Evolutionary conservation across 2,113 vertebrate genomes (phyloP).

Genomic region (Pipra filicauda): DNA sequence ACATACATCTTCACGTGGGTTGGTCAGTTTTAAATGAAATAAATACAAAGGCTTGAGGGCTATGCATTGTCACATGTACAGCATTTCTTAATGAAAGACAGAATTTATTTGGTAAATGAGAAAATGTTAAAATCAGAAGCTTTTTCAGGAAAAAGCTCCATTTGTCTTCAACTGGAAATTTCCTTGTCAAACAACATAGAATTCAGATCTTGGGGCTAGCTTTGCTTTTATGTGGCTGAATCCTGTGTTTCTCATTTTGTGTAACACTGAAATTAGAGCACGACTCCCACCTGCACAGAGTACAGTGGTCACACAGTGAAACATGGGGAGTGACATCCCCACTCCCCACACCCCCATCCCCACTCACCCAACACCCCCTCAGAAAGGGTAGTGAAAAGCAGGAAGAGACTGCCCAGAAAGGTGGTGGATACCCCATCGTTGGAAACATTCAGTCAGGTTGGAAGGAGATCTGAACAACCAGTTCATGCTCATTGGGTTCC

Average conservation of each 20-base stretch:
- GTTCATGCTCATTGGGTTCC: background rate
- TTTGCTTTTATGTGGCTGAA: background rate
- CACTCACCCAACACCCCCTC: background rate
- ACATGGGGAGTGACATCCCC: fast-evolving
- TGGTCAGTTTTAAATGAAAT: background rate
- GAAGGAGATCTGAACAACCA: fast-evolving
- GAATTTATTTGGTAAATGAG: background rate
- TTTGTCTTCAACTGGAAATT: background rate
- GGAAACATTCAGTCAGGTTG: background rate
- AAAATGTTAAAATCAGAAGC: background rate
- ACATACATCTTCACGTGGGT: background rate
- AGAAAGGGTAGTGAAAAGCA: background rate
- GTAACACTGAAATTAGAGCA: background rate
- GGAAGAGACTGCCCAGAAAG: background rate
- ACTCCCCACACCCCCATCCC: background rate
- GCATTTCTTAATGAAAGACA: background rate
- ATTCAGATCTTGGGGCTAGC: background rate
- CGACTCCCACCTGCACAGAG: background rate
- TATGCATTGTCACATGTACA: background rate
- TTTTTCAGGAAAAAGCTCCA: background rate
- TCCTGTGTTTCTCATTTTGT: background rate
- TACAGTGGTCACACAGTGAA: background rate
- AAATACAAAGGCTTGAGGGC: background rate
- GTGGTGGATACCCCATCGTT: fast-evolving
- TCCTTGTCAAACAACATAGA: background rate